Evolutionary conservation across 2,113 vertebrate species (phyloP).

Genomic region (Sarotherodon lohbergeri): DNA sequence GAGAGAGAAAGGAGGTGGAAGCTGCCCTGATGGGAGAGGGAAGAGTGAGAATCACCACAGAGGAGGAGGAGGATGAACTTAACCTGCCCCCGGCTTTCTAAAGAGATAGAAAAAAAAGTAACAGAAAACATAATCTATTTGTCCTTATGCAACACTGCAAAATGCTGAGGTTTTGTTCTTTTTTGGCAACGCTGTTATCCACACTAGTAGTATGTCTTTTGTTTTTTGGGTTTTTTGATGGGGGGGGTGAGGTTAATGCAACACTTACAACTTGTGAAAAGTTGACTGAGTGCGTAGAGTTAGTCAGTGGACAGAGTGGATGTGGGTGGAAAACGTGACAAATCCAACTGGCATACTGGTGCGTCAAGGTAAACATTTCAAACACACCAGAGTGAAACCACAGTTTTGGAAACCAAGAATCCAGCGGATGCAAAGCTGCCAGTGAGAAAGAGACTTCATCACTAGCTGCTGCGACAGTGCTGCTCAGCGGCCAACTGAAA

Average conservation of each 20-base stretch:
- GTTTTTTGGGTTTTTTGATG: neutral
- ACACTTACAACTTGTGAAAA: conserved; percentile 27
- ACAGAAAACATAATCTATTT: neutral
- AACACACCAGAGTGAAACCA: neutral
- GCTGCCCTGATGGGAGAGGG: conserved; percentile 31
- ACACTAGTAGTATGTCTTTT: neutral
- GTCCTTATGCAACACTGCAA: conserved; percentile 2
- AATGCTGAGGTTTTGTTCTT: neutral
- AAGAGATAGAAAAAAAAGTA: neutral
- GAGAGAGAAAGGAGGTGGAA: conserved; percentile 31
- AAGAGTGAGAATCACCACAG: conserved; percentile 11
- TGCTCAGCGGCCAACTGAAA: neutral
- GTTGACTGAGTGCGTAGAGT: conserved; percentile 9
- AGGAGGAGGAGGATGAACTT: conserved; percentile 21
- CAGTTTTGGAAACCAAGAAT: neutral
- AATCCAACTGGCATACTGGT: conserved; percentile 3
- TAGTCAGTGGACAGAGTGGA: conserved; percentile 15
- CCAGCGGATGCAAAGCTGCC: neutral
- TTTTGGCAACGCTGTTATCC: neutral
- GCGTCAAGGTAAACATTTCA: conserved; percentile 9
- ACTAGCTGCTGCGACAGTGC: neutral
- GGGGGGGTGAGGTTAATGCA: conserved; percentile 1
- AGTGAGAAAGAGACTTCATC: neutral
- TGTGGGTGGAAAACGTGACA: conserved; percentile 22
- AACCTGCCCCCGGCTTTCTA: conserved; percentile 8